A percentile compares a stretch with the other conserved stretches of the same genome.
Conservation (phyloP, 2,113 vertebrate species). For the Toxotes jaculatrix region DNA sequence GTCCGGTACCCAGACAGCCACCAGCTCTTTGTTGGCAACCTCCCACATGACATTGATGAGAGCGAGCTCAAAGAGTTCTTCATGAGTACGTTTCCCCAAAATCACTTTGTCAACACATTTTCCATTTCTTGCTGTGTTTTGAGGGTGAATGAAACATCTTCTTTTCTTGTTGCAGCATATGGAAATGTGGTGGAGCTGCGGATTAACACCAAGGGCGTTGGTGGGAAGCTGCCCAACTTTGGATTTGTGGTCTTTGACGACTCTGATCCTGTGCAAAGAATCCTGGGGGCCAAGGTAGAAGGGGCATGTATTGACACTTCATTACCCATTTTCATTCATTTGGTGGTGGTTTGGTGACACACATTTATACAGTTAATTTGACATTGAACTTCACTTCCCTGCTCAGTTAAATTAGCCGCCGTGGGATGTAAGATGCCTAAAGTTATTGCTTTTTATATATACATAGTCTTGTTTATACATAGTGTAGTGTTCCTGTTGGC, state of each 20-base stretch:
- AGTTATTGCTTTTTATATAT: not conserved
- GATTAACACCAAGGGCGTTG: conserved; percentile 98
- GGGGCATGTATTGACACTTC: conserved; percentile 78
- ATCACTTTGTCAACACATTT: not conserved
- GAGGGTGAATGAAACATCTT: not conserved
- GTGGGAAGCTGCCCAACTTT: conserved; percentile 98
- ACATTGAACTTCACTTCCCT: not conserved
- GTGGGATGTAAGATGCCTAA: not conserved
- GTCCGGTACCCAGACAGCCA: conserved; percentile 95
- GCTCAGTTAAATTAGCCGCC: not conserved
- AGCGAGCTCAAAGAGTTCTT: conserved; percentile 96
- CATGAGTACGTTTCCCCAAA: conserved; percentile 88
- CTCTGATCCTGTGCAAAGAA: conserved; percentile 95
- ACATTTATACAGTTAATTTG: not conserved
- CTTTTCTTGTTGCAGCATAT: conserved; percentile 83
- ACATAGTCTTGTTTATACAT: too few species aligned
- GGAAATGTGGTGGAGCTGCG: conserved; percentile 97
- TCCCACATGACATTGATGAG: conserved; percentile 95
- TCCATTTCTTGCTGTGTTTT: not conserved
- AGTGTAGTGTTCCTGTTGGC: not conserved
- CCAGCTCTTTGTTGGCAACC: conserved; percentile 96
- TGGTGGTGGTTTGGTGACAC: conserved; percentile 69
- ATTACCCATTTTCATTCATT: conserved; percentile 73
- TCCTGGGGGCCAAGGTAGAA: conserved; percentile 97
- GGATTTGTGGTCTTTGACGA: conserved; percentile 99